phyloP scores from a whole-genome alignment of 2,797 vertebrate genomes.

The Paedocypris micromegethes region DNA sequence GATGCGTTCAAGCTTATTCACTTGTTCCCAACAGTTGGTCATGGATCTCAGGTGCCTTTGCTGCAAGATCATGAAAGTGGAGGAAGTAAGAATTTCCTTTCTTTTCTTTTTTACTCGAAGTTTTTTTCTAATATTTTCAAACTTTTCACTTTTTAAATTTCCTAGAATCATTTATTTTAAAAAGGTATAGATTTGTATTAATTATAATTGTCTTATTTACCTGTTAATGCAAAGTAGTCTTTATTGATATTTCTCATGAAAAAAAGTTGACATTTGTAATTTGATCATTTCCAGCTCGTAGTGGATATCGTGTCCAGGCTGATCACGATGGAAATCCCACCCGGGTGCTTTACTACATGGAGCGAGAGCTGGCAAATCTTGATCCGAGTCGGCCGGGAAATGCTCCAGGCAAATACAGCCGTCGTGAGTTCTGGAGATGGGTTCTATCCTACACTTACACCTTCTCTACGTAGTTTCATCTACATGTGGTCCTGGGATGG shows the following conservation, averaged over 20 bases:
- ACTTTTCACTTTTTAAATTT: background rate
- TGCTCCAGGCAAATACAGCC: constrained; percentile 62
- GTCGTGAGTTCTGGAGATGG: constrained; percentile 65
- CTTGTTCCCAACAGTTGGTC: constrained; percentile 67
- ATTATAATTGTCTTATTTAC: background rate
- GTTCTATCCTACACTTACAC: constrained; percentile 9
- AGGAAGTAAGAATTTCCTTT: constrained; percentile 63
- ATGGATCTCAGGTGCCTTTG: constrained; percentile 81
- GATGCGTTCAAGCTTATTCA: background rate
- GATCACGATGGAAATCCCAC: constrained; percentile 85
- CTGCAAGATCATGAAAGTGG: constrained; percentile 69
- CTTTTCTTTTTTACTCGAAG: background rate
- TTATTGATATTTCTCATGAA: too few species aligned
- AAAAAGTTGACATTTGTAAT: too few species aligned
- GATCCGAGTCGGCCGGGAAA: constrained; percentile 75
- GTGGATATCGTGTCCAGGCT: constrained; percentile 86
- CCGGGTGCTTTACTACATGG: constrained; percentile 87
- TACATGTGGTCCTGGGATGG: too few species aligned
- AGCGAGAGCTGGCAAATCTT: constrained; percentile 82
- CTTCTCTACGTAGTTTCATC: too few species aligned
- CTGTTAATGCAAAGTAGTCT: background rate
- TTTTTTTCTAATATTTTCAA: background rate
- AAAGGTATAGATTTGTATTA: background rate
- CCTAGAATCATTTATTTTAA: too few species aligned
- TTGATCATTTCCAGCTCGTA: constrained; percentile 64